Evolutionary conservation across 2,888 invertebrate species (phyloP).

Genomic region (Cinara cedri): DNA sequence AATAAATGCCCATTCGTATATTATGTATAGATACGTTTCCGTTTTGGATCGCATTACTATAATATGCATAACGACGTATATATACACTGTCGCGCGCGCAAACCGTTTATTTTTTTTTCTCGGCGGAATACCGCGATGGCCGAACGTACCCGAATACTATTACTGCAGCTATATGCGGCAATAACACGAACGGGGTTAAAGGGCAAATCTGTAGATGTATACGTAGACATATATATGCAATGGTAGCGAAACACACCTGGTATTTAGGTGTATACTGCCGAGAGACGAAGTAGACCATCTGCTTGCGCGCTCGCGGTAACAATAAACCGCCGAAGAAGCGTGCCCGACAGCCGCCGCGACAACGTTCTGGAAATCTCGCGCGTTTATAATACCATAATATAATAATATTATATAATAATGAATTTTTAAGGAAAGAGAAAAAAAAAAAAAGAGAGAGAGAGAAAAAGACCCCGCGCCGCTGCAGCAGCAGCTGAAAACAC

Average conservation of each 20-base stretch:
- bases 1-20: no score
- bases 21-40: no score
- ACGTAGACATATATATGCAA: neutral
- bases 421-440: slow-evolving; percentile 37
- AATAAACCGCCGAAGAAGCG: slow-evolving; percentile 51
- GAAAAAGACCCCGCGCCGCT: slow-evolving; percentile 17
- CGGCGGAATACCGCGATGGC: slow-evolving; percentile 20
- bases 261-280: neutral
- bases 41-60: slow-evolving; percentile 42
- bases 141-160: neutral
- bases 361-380: slow-evolving; percentile 23
- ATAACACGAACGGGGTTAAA: slow-evolving; percentile 43
- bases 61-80: no score
- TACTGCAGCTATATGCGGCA: no score
- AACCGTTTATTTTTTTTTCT: slow-evolving; percentile 8
- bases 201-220: slow-evolving; percentile 34
- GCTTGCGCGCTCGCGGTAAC: slow-evolving; percentile 30
- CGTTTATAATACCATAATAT: neutral
- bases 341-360: slow-evolving; percentile 40
- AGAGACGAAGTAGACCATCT: slow-evolving; percentile 43
- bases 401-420: neutral
- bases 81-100: neutral
- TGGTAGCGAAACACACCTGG: slow-evolving; percentile 44
- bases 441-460: neutral
- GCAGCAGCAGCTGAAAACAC: slow-evolving; percentile 43